These are phyloP conservation scores for Jacana jacana DNA, from an alignment of 2,113 vertebrate genomes.

Conservation along the genomic window DNA sequence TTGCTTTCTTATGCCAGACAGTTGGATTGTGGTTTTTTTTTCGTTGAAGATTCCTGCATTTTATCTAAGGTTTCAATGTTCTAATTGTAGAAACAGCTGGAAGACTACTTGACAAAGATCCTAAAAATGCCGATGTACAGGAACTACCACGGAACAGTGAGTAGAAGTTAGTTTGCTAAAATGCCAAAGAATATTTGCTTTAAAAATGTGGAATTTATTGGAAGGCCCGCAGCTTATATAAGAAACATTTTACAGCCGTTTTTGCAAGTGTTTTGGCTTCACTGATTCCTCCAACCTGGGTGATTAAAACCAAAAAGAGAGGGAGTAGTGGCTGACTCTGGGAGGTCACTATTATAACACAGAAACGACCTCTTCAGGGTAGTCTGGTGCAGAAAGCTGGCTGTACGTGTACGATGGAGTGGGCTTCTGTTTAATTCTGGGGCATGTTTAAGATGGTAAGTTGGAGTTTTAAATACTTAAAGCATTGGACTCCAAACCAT, in stretches of 20 bases:
- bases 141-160: constrained; percentile 93
- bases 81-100: constrained; percentile 89
- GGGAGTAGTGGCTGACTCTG: not conserved
- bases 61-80: constrained; percentile 4
- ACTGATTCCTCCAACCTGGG: not conserved
- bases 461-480: not conserved
- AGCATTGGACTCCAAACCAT: not conserved
- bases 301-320: not conserved
- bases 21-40: not conserved
- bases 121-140: constrained; percentile 91
- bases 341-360: not conserved
- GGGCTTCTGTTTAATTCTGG: not conserved
- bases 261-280: not conserved
- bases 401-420: too few species aligned
- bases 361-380: not conserved
- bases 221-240: not conserved
- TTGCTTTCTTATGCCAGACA: not conserved
- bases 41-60: not conserved
- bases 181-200: not conserved
- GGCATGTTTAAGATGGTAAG: not conserved
- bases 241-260: not conserved
- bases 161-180: constrained; percentile 32
- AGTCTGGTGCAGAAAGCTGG: not conserved
- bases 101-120: constrained; percentile 94
- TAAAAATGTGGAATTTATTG: not conserved